Conservation (phyloP, 2,797 vertebrate genomes). For the Lutjanus campechanus region DNA sequence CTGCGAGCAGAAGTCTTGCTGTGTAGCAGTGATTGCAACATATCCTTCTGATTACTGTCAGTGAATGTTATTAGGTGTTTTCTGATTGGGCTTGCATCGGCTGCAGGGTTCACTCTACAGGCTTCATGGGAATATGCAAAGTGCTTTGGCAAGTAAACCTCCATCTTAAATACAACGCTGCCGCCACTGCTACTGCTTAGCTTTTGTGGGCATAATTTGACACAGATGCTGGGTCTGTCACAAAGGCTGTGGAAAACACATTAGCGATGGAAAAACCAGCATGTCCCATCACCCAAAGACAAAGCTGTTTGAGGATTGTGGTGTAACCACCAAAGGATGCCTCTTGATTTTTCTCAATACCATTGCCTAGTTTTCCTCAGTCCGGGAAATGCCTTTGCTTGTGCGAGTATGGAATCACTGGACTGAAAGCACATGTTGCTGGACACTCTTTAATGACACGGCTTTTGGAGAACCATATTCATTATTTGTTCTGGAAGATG, state of each 20-base stretch:
- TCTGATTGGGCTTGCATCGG: slow-evolving; percentile 80
- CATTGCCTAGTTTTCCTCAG: slow-evolving; percentile 43
- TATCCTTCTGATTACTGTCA: slow-evolving; percentile 85
- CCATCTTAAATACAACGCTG: slow-evolving; percentile 71
- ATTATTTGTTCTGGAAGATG: slow-evolving; percentile 60
- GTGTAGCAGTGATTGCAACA: slow-evolving; percentile 85
- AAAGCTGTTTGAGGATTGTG: slow-evolving; percentile 79
- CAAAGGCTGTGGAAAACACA: slow-evolving; percentile 77
- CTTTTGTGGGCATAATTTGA: slow-evolving; percentile 80
- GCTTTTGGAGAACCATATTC: slow-evolving; percentile 46
- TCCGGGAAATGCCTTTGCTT: slow-evolving; percentile 39
- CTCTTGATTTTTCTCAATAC: slow-evolving; percentile 59
- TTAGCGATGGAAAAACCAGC: slow-evolving; percentile 78
- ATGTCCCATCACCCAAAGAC: slow-evolving; percentile 75
- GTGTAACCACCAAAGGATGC: slow-evolving; percentile 69
- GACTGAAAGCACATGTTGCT: slow-evolving; percentile 56
- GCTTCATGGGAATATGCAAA: slow-evolving; percentile 83
- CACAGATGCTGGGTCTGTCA: slow-evolving; percentile 80
- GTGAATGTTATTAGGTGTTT: slow-evolving; percentile 81
- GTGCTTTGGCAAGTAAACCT: slow-evolving; percentile 73
- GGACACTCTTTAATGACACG: slow-evolving; percentile 45
- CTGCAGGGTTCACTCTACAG: slow-evolving; percentile 76
- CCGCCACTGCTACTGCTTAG: slow-evolving; percentile 60
- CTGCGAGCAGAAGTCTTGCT: slow-evolving; percentile 78
- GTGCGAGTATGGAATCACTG: slow-evolving; percentile 26